phyloP scores from a whole-genome alignment of 2,888 invertebrate species.

The Ophion ventricosus region DNA sequence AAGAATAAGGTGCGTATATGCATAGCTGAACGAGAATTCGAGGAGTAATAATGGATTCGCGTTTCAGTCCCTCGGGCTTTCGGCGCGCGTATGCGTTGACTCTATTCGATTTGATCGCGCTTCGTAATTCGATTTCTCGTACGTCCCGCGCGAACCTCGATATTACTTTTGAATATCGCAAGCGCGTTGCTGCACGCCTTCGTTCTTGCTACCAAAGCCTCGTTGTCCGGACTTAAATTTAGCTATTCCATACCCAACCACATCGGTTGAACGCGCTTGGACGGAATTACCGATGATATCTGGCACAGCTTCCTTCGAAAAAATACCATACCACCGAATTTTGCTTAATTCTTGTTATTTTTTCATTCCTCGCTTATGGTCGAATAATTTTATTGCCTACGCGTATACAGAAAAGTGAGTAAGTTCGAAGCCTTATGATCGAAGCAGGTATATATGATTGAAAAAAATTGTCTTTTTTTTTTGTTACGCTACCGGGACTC shows the following conservation, averaged over 20 bases:
- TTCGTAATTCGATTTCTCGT: conserved; percentile 66
- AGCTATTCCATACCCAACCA: neutral
- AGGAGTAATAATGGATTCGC: conserved; percentile 57
- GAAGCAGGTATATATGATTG: no score
- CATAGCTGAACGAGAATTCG: conserved; percentile 32
- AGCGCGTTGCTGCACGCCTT: conserved; percentile 9
- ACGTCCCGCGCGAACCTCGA: conserved; percentile 60
- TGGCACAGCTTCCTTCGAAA: neutral
- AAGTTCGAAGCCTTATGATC: no score
- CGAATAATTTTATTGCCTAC: neutral
- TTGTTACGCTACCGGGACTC: no score
- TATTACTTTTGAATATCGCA: conserved; percentile 57
- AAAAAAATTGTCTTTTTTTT: no score
- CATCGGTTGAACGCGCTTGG: neutral
- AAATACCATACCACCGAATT: neutral
- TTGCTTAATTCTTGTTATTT: neutral
- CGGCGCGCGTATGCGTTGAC: conserved; percentile 25
- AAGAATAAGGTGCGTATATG: conserved; percentile 34
- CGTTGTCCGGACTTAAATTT: neutral
- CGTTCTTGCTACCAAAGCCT: neutral
- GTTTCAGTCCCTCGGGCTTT: conserved; percentile 45
- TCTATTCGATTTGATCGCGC: conserved; percentile 54
- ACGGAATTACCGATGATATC: neutral
- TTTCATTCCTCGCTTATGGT: neutral
- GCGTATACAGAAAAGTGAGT: no score